Evolutionary conservation across 2,888 invertebrate genomes (phyloP).

Genomic region (Lycophotia porphyrea): DNA sequence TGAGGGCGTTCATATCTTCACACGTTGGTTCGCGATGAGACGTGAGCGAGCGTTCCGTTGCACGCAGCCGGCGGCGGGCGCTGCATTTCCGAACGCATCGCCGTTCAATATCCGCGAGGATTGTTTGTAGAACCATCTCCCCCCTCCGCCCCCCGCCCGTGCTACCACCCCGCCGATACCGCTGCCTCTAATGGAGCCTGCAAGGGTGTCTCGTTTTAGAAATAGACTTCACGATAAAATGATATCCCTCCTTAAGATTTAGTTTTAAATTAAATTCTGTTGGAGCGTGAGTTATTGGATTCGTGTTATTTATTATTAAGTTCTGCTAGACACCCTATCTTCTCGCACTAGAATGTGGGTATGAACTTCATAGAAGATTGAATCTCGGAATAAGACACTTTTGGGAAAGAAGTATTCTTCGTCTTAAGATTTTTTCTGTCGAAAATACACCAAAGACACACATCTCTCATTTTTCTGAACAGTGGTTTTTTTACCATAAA

Average conservation of each 20-base stretch:
- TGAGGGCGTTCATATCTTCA: slow-evolving; percentile 84
- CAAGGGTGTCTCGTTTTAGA: slow-evolving; percentile 81
- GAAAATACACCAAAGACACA: not conserved
- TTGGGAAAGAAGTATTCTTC: not conserved
- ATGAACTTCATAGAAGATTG: not conserved
- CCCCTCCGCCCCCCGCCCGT: slow-evolving; percentile 50
- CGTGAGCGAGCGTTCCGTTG: slow-evolving; percentile 79
- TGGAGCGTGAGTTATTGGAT: slow-evolving; percentile 50
- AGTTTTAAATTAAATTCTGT: slow-evolving; percentile 63
- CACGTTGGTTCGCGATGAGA: slow-evolving; percentile 83
- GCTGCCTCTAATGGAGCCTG: slow-evolving; percentile 78
- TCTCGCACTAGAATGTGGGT: not conserved
- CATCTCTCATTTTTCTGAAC: not conserved
- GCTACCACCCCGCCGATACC: slow-evolving; percentile 69
- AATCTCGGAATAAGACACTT: not conserved
- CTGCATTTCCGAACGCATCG: slow-evolving; percentile 89
- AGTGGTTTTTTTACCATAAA: not conserved
- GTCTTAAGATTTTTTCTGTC: not conserved
- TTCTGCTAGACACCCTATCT: slow-evolving; percentile 11
- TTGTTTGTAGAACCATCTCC: slow-evolving; percentile 85
- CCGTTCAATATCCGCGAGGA: slow-evolving; percentile 89
- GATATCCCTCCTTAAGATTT: slow-evolving; percentile 65
- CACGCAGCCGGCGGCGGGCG: slow-evolving; percentile 83
- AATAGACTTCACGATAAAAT: slow-evolving; percentile 77
- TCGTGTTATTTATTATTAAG: slow-evolving; percentile 40